These are phyloP conservation scores for Alexandromys fortis DNA, from an alignment of 2,113 vertebrate species.

Conservation along the genomic window DNA sequence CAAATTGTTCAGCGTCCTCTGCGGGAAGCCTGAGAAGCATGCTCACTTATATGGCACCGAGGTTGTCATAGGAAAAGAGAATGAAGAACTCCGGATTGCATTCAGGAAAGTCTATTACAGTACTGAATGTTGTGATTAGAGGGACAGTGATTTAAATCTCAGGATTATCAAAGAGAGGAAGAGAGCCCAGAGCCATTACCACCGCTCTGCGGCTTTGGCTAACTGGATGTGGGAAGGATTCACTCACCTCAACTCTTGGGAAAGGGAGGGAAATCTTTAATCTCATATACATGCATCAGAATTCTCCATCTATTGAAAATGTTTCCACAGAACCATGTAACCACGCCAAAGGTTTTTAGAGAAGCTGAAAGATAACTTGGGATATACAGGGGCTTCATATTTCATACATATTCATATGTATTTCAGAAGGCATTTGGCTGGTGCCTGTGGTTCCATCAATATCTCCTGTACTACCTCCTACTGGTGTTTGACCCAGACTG, in stretches of 20 bases:
- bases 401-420: background rate
- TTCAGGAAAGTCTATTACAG: slow-evolving; percentile 54
- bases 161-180: slow-evolving; percentile 57
- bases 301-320: slow-evolving; percentile 60
- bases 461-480: too few species aligned
- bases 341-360: slow-evolving; percentile 64
- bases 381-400: background rate
- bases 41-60: slow-evolving; percentile 38
- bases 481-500: too few species aligned
- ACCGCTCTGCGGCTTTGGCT: slow-evolving; percentile 66
- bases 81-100: slow-evolving; percentile 52
- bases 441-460: background rate
- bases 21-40: slow-evolving; percentile 36
- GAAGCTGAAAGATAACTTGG: background rate
- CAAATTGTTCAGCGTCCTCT: background rate
- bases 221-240: slow-evolving; percentile 56
- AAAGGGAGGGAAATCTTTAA: slow-evolving; percentile 79
- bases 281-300: slow-evolving; percentile 62
- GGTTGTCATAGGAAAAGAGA: slow-evolving; percentile 52
- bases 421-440: background rate
- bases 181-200: slow-evolving; percentile 58
- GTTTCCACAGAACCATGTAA: slow-evolving; percentile 65
- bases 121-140: slow-evolving; percentile 47
- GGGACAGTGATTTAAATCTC: slow-evolving; percentile 57
- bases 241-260: slow-evolving; percentile 68